phyloP scores from a whole-genome alignment of 2,888 invertebrate genomes.

The Ditula angustiorana region DNA sequence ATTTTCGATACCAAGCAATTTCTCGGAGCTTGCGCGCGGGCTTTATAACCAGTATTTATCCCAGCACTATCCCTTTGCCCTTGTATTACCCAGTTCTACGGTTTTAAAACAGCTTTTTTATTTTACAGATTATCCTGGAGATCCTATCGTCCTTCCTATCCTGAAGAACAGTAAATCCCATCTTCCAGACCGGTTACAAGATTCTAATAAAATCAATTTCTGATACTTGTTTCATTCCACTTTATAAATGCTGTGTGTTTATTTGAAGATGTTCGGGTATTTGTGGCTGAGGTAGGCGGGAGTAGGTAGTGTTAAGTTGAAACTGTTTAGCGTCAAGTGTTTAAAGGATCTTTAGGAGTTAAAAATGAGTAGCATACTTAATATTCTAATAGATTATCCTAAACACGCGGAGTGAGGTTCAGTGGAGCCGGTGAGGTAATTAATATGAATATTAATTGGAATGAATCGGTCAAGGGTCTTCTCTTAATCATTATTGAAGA shows the following conservation, averaged over 20 bases:
- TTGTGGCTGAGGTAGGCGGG: not conserved
- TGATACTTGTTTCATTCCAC: constrained; percentile 1
- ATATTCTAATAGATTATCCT: constrained; percentile 4
- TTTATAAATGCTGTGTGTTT: not conserved
- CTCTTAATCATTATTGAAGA: not conserved
- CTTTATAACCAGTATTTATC: not conserved
- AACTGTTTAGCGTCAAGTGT: not conserved
- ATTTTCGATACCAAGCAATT: too few relatives aligned
- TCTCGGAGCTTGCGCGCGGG: too few relatives aligned
- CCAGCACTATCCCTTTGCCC: not conserved
- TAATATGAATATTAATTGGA: constrained; percentile 33
- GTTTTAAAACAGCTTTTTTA: not conserved
- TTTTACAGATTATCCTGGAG: constrained; percentile 6
- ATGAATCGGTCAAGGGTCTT: constrained; percentile 22
- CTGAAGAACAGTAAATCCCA: not conserved
- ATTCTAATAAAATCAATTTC: constrained; percentile 2
- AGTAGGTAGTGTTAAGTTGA: not conserved
- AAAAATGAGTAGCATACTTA: constrained; percentile 18
- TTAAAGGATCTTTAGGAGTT: not conserved
- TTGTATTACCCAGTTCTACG: not conserved
- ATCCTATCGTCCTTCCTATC: not conserved
- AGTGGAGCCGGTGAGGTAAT: constrained; percentile 16
- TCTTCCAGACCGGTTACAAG: not conserved
- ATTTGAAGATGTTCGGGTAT: not conserved
- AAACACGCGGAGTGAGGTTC: constrained; percentile 1